Base-by-base conservation (phyloP, 1,140 invertebrate genomes). In the Philopotamus ludificatus region DNA sequence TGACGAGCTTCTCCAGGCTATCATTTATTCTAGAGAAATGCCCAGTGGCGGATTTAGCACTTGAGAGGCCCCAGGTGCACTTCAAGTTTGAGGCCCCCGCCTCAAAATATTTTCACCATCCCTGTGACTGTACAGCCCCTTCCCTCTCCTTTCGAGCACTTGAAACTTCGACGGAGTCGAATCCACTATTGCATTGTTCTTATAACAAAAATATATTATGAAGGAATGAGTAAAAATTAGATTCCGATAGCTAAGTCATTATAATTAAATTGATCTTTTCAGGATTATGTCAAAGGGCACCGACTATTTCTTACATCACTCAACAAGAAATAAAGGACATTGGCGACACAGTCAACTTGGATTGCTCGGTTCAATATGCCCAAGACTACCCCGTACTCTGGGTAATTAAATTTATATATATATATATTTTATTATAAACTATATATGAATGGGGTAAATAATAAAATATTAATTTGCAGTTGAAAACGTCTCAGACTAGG, bases 311-410 rank as follows among this genome's bases (percentile, higher is more conserved):
- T 0, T 90, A 92, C 67, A 95, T 95, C 68, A 91, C 92, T 0
- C 91, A 94, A 74, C 90, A 93, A 75, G 92, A 94, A 80, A 92
- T 95, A 44, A 89, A 92, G 73, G 92, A 95, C 78, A 94, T 96
- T 70, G 93, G 93, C 1, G 90, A 90, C 22, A 89, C 90, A 10
- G 91, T 93, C 0, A 91, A 95, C 73, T 80, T 96, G 54, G 87
- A 89, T 57, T 96, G 94, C 75, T 93, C 92, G 0, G 92, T 95
- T 2, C 92, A 95, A 72, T 95, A 95, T 79, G 88, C 88, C 1
- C 83, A 88, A 71, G 91, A 94, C 53, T 95, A 91, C 77, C 88
- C 90, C 7, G 87, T 94, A 16, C 72, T 94, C 28, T 96, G 93
- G 92, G 87, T 91, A 54, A 9, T 49, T 8, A 15, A 15, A 49